Evolutionary conservation across 2,797 vertebrate genomes (phyloP), one percentile per base, ranked within the genome.

Genomic region (Zenarchopterus dispar): DNA sequence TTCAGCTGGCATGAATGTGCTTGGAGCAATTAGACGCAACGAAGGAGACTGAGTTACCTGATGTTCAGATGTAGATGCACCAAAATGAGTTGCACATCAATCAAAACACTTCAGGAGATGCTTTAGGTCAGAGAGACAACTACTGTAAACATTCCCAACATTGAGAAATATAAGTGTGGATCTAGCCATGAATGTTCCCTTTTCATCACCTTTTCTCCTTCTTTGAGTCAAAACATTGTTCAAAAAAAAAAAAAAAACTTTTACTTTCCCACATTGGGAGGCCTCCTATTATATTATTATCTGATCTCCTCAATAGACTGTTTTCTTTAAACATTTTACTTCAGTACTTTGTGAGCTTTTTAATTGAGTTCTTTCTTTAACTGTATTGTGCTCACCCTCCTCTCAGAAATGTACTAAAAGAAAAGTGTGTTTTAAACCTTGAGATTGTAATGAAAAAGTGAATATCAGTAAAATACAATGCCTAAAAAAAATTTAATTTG

Each of bases 401-500:
- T 79, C 75, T 73, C 51, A 52, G 59, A 41, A 73, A 76, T 77
- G 67, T 15, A 13, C 69, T 67, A 58, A 79, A 84, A 80, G 62
- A 82, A 52, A 84, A 89, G 84, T 89, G 85, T 61, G 43, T 78
- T 13, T 0, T 54, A 63, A 83, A 81, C 88, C 89, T 91, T 90
- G 87, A 84, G 70, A 78, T 81, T 79, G 70, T 81, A 85, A 88
- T 90, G 87, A 90, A 89, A 86, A 80, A 75, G 57, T 77, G 78
- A 87, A 78, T 64, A 50, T 73, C 70, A 57, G 36, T 48, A 49
- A 73, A 55, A 77, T 70, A 77, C 84, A 86, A 63, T 22, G 13
- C 52, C 41, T 69, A 68, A 78, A 67, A 50, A 78, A 79, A 87
- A 82, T 76, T 85, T 69, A 82, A 74, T 83, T 42, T 56, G 63